Base-by-base conservation (phyloP, 2,888 invertebrate species). In the Blera fallax region DNA sequence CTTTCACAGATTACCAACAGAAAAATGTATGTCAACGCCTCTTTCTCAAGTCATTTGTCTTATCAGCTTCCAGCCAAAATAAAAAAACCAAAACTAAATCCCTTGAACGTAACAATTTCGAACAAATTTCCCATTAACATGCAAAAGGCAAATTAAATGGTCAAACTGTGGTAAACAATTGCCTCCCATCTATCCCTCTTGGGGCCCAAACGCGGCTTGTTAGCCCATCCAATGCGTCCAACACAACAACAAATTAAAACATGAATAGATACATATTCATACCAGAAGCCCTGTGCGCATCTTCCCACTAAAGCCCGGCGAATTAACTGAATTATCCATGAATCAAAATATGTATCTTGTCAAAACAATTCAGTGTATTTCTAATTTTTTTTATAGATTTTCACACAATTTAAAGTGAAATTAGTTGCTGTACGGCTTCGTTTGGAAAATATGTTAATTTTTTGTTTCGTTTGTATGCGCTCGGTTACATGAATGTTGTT, bases 361-460 rank as follows among this genome's bases (percentile, higher is more conserved):
- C 79, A 74, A 84, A 79, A 84, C 79, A 84, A 79, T 84, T 74
- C 60, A 67, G n/a, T n/a, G n/a, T n/a, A n/a, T n/a, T n/a, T n/a
- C n/a, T 43, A 48, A 58, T 52, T 48, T 56, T 52, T 48, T 56
- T 48, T 52, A 73, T 73, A 72, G 65, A 60, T 83, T 78, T 83
- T 83, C 74, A 62, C 74, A 74, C 64, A 74, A 74, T 74, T 74
- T 62, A 43, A 54, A 54, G 40, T 54, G 52, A 74, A 62, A 62
- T 74, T 62, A 52, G 11, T 52, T 74, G 69, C 24, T 52, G 11
- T 21, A 21, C 40, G 54, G 14, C 14, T 40, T 50, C 56, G 32
- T 29, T 50, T 40, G 54, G 21, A 62, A 60, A 64, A 52, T 64
- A 64, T 74, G 64, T 64, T 54, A 64, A 74, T 74, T 40, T 73